phyloP scores from a whole-genome alignment of 2,797 vertebrate species.

The Cuniculus paca region DNA sequence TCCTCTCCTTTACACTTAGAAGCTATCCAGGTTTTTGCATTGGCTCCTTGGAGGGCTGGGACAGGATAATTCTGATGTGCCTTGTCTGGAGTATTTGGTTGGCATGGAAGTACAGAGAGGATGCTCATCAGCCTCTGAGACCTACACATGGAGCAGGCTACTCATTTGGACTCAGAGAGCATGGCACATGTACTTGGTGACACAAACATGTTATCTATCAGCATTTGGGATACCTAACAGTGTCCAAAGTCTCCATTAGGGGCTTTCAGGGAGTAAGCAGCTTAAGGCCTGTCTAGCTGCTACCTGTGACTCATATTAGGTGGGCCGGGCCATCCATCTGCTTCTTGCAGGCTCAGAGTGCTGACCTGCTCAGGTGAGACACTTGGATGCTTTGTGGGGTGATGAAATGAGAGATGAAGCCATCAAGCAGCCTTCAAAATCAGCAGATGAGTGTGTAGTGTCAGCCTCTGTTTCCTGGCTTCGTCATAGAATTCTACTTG shows the following conservation, averaged over 20 bases:
- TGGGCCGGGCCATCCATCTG: too few relatives aligned
- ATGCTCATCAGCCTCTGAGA: not conserved
- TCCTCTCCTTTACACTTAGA: too few relatives aligned
- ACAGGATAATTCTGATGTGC: fast-evolving
- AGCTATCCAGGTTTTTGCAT: too few relatives aligned
- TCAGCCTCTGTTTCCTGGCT: not conserved
- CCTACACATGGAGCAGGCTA: not conserved
- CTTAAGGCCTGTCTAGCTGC: not conserved
- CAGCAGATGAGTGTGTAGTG: too few relatives aligned
- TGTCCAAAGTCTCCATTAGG: not conserved
- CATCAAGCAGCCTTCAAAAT: not conserved
- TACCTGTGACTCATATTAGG: not conserved
- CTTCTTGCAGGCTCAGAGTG: too few relatives aligned
- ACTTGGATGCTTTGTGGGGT: not conserved
- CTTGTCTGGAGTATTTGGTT: not conserved
- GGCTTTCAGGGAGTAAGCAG: not conserved
- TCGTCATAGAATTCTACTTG: not conserved
- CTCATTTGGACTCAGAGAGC: not conserved
- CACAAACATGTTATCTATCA: too few relatives aligned
- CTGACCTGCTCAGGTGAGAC: not conserved
- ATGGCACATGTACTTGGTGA: not conserved
- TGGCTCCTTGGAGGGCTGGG: too few relatives aligned
- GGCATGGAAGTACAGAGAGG: not conserved
- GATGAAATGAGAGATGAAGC: too few relatives aligned
- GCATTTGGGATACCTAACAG: not conserved